Evolutionary conservation across 1,140 invertebrate genomes (phyloP), one percentile per base, ranked within the genome.

Genomic region (Temnothorax nylanderi): DNA sequence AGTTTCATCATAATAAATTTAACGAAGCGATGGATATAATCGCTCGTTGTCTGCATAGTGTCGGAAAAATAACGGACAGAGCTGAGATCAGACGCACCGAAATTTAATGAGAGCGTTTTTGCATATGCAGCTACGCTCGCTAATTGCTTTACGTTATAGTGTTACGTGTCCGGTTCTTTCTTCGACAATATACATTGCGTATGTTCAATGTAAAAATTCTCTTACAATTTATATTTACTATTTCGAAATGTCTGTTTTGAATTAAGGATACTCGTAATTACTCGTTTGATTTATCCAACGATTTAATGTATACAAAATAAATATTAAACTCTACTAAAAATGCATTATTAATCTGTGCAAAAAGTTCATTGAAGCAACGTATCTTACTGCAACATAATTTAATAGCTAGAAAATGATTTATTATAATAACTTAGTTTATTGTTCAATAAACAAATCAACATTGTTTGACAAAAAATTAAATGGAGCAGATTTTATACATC

Each of bases 1-100:
- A 82, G 56, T 82, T 89, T 72, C 44, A 49, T 72, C 54, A 54
- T 49, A 87, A 89, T 81, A 86, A 90, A 89, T 90, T 86, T 89
- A 72, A 88, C 56, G 32, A 60, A 51, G 18, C 11, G 71, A 44
- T 26, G 56, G 44, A 58, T 62, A 62, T 74, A 84, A 84, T 84
- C 56, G 41, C 69, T 44, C 32, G 13, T 64, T 54, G 47, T 62
- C 26, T 21, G n/a, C 18, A n/a, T 32, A 37, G 18, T 34, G 65
- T 18, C 6, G 41, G 34, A 78, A 69, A 65, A 85, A 78, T 85
- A 85, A 54, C 82, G 47, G 47, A 8, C 62, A n/a, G 16, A 37
- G 10, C 26, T 44, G 56, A 84, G 69, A 74, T 84, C 80, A 84
- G 80, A 84, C 26, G 26, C 44, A 51, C 26, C 44, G 54, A 62